Conservation (phyloP, 2,797 vertebrate species). For the Sebastes diploproa region DNA sequence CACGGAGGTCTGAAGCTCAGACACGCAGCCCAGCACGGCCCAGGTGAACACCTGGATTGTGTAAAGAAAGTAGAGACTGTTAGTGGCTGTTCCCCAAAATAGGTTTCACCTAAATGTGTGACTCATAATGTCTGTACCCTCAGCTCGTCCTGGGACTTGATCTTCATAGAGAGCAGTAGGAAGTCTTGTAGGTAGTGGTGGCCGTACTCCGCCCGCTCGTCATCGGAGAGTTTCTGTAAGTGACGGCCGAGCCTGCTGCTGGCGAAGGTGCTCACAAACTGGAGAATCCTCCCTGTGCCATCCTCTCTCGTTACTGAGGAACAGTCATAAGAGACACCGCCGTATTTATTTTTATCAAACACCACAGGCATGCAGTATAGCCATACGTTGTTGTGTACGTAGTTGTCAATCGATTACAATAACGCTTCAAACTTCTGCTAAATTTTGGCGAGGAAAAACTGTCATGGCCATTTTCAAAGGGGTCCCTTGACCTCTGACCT, state of each 20-base stretch:
- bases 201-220: slow-evolving; percentile 47
- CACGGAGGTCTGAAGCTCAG: slow-evolving; percentile 67
- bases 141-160: slow-evolving; percentile 63
- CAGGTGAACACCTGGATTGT: slow-evolving; percentile 60
- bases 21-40: slow-evolving; percentile 67
- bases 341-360: too few relatives aligned
- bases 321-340: background rate
- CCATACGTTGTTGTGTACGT: too few relatives aligned
- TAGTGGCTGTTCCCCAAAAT: background rate
- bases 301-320: slow-evolving; percentile 52
- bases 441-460: too few relatives aligned
- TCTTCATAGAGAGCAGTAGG: slow-evolving; percentile 72
- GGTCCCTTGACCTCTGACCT: too few relatives aligned
- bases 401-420: too few relatives aligned
- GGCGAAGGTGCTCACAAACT: slow-evolving; percentile 72
- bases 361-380: too few relatives aligned
- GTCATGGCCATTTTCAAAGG: too few relatives aligned
- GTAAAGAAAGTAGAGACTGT: background rate
- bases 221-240: slow-evolving; percentile 63
- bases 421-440: too few relatives aligned
- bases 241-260: slow-evolving; percentile 63
- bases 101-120: background rate
- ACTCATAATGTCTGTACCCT: slow-evolving; percentile 48
- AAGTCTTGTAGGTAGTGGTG: slow-evolving; percentile 74
- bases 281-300: slow-evolving; percentile 53